Evolutionary conservation across 1,140 invertebrate genomes (phyloP), one percentile per base, ranked within the genome.

Genomic region (Leptopilina clavipes): DNA sequence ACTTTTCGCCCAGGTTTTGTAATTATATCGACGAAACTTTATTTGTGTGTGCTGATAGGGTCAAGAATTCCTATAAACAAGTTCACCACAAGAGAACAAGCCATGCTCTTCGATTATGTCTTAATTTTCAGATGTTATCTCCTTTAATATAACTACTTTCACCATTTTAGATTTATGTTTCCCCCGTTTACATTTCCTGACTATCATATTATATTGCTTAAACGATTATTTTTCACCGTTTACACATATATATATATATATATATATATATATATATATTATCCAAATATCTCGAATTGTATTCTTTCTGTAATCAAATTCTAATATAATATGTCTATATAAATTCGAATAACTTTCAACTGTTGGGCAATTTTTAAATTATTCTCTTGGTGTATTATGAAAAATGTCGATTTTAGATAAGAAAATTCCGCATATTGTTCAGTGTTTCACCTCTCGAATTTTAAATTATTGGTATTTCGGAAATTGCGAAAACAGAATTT

Each of bases 81-180:
- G 19, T 65, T 65, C 48, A 52, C 43, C 12, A 12, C 3, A 5
- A 65, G 22, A 31, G 59, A 10, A 31, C 12, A 65, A 65, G 59
- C 10, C 12, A 25, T 31, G 18, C 25, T 65, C 59, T 65, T 65
- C 59, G 59, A 65, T 65, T 65, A 65, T 65, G 59, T 65, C 59
- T 65, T 25, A 65, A 65, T 65, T 45, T 65, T 65, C 56, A 65
- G 59, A 65, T 65, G 22, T 31, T 65, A 65, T 65, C 59, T n/a
- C 22, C 52, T 40, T 52, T 5, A 52, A 52, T 65, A 65, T n/a
- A 65, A 12, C 59, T 65, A 65, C 59, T 65, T 65, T 65, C 59
- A 65, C 59, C 25, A 31, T 31, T 65, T 65, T 19, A 31, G 22
- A 65, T 59, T 59, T 59, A 59, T 59, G 56, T 59, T 25, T 59